Base-by-base conservation (phyloP, 2,888 invertebrate genomes). In the Ophion obscuratus region DNA sequence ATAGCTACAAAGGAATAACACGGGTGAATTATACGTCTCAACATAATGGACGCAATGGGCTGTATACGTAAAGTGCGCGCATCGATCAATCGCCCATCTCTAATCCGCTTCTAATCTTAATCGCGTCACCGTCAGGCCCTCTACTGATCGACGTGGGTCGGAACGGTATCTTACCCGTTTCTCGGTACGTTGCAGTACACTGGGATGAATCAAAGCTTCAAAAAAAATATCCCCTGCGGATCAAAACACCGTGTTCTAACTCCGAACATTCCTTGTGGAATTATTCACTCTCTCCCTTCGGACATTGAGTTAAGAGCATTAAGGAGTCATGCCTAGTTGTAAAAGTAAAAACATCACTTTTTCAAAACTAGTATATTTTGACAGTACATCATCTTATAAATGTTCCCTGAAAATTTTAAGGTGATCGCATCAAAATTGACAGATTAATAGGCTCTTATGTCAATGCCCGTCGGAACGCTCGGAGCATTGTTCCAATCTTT, bases 71-170 rank as follows among this genome's bases (percentile, higher is more conserved):
- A 53, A 47, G 61, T 31, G 70, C 77, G 62, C 20, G 86, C 83
- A 78, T 86, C 86, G 86, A 81, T 84, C 86, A 84, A 86, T 86
- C 86, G 78, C 61, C 78, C 83, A 81, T 78, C 68, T 78, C 78
- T 84, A 83, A 86, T 83, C 86, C 86, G 68, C 84, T 86, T 84
- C 78, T 86, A 84, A 86, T 86, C 86, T 70, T 59, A 64, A 66
- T 64, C 20, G 70, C 59, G 67, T 86, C 67, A 59, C 71, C 81
- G 40, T 78, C 36, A 74, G 53, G 71, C 57, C 1, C 31, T 70
- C 40, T 66, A 53, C 61, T 66, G 66, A 59, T 78, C 36, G 62
- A 62, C 62, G 14, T 44, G 31, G 9, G 31, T 59, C 9, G n/a
- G 62, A 68, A 70, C 62, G 62, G 68, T 68, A 75, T 81, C 61